Conservation (phyloP, 2,113 vertebrate genomes). For the Elanus axillaris region DNA sequence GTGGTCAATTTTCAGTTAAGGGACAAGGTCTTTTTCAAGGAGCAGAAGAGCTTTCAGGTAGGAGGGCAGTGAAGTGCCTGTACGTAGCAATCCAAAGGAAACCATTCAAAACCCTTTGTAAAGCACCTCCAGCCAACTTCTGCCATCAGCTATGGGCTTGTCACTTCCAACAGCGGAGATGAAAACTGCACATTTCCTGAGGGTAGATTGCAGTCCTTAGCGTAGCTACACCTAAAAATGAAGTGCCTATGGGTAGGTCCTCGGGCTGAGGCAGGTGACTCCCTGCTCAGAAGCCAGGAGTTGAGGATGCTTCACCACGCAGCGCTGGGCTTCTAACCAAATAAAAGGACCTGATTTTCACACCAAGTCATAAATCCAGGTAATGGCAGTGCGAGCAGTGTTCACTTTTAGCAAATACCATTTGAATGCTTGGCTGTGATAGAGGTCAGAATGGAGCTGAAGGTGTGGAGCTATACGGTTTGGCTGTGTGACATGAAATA, state of each 20-base stretch:
- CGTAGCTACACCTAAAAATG: background rate
- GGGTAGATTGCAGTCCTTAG: background rate
- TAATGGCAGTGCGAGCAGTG: background rate
- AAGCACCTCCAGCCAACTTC: background rate
- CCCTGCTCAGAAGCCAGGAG: background rate
- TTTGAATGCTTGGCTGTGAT: background rate
- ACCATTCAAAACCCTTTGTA: background rate
- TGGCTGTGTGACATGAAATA: background rate
- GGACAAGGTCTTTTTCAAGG: background rate
- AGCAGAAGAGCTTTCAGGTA: background rate
- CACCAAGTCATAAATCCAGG: background rate
- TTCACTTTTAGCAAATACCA: background rate
- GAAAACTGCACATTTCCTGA: background rate
- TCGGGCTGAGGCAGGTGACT: background rate
- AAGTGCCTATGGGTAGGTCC: conserved; percentile 34
- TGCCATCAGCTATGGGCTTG: background rate
- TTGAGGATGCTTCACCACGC: background rate
- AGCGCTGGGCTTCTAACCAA: background rate
- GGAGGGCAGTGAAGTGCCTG: conserved; percentile 55
- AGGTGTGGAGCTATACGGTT: background rate
- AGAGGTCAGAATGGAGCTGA: background rate
- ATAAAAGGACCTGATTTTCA: background rate
- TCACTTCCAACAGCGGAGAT: background rate
- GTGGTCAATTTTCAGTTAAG: background rate
- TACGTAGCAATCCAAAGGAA: conserved; percentile 48